Percentiles rank a stretch among this genome's conserved stretches.
Evolutionary conservation across 2,113 vertebrate species (phyloP).

Genomic region (Oncorhynchus masou): DNA sequence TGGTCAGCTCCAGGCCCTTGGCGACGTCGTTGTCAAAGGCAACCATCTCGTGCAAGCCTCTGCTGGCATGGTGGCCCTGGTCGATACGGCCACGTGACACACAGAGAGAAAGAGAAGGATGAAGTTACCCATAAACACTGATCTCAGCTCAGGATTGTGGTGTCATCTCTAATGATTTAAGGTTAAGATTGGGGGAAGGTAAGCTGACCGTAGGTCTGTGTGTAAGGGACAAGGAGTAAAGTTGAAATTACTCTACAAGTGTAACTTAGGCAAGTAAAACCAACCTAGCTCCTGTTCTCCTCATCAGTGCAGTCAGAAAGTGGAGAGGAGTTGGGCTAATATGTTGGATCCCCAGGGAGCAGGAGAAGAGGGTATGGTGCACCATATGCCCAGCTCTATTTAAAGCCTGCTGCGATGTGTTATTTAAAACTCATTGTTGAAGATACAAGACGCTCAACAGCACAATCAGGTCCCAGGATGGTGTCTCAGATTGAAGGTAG

Average conservation of each 20-base stretch:
- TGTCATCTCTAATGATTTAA: too few species aligned
- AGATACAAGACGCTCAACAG: constrained; percentile 42
- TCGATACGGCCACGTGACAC: constrained; percentile 74
- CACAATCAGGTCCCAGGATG: constrained; percentile 38
- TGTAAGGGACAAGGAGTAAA: too few species aligned
- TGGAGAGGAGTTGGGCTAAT: constrained; percentile 34
- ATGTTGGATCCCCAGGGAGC: constrained; percentile 32
- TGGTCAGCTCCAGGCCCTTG: constrained; percentile 69
- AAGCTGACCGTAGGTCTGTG: too few species aligned
- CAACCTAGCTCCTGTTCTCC: background rate
- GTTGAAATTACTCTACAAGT: background rate
- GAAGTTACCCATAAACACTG: background rate
- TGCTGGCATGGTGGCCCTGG: constrained; percentile 73
- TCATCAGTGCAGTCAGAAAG: constrained; percentile 6
- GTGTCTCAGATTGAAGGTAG: constrained; percentile 49
- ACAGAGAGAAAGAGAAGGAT: background rate
- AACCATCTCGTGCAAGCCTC: constrained; percentile 69
- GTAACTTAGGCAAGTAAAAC: background rate
- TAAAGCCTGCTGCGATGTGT: constrained; percentile 33
- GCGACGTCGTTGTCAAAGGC: constrained; percentile 69
- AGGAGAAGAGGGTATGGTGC: constrained; percentile 18
- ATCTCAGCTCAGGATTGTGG: too few species aligned
- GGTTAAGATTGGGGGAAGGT: too few species aligned
- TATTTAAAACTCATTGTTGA: constrained; percentile 56
- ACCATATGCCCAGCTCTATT: constrained; percentile 58